Evolutionary conservation across 2,797 vertebrate genomes (phyloP).

Genomic region (Thamnophis elegans): DNA sequence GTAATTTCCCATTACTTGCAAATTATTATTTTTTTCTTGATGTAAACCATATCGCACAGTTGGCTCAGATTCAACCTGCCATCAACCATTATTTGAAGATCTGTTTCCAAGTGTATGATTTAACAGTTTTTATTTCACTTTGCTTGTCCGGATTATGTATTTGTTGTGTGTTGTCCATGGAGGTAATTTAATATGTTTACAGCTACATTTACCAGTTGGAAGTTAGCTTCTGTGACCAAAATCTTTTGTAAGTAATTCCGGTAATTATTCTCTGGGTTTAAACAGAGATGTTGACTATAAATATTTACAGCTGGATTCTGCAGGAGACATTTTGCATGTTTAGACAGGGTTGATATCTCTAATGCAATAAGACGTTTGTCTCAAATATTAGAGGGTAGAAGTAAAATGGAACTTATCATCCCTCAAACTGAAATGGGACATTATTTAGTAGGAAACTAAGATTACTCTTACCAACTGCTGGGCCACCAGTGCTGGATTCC

Average conservation of each 20-base stretch:
- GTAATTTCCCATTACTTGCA: neutral
- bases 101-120: neutral
- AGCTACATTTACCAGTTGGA: constrained; percentile 55
- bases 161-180: constrained; percentile 29
- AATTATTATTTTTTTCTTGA: neutral
- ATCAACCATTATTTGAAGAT: neutral
- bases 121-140: constrained; percentile 25
- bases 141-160: constrained; percentile 35
- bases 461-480: neutral
- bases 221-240: constrained; percentile 59
- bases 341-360: constrained; percentile 43
- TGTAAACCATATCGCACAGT: neutral
- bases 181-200: constrained; percentile 44
- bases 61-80: neutral
- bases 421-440: neutral
- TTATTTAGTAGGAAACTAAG: neutral
- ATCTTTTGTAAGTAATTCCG: constrained; percentile 60
- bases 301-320: constrained; percentile 57
- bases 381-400: neutral
- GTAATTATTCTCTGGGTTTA: constrained; percentile 59
- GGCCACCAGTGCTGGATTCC: neutral
- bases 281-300: constrained; percentile 56
- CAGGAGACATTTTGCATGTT: constrained; percentile 33
- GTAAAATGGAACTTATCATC: neutral
- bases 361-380: neutral